A percentile compares a stretch with the other conserved stretches of the same genome.
Conservation (phyloP, 1,140 invertebrate genomes). For the Lepidotrigona ventralis region DNA sequence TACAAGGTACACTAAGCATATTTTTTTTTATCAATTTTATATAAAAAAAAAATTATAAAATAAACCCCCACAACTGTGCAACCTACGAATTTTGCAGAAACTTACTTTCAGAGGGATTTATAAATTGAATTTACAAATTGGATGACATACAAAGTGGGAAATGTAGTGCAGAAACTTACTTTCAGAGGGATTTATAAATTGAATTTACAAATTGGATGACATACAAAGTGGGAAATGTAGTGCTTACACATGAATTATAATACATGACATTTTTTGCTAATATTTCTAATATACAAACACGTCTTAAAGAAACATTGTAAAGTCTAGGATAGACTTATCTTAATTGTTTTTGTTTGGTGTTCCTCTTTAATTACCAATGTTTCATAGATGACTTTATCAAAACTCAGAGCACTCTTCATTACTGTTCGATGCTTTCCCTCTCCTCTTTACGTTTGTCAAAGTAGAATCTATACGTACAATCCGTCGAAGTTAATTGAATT, state of each 20-base stretch:
- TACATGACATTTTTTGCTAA: neutral
- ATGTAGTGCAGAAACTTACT: too few species aligned
- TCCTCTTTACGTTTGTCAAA: neutral
- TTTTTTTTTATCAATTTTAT: neutral
- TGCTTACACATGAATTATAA: neutral
- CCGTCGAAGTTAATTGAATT: slow-evolving; percentile 7
- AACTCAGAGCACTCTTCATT: too few species aligned
- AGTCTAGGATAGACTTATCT: neutral
- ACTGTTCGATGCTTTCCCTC: neutral
- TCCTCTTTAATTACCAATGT: neutral
- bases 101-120: too few species aligned
- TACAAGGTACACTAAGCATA: neutral
- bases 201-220: too few species aligned
- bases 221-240: too few species aligned
- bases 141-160: too few species aligned
- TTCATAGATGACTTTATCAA: too few species aligned
- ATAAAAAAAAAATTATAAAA: neutral
- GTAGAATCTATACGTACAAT: neutral
- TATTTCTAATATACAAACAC: too few species aligned
- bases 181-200: too few species aligned
- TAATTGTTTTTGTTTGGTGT: neutral
- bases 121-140: too few species aligned
- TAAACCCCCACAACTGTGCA: too few species aligned
- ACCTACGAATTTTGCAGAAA: neutral
- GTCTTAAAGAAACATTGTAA: neutral